Percentiles rank a stretch among this genome's conserved stretches.
Conservation (phyloP, 1,140 invertebrate species). For the Heliconius hewitsoni region DNA sequence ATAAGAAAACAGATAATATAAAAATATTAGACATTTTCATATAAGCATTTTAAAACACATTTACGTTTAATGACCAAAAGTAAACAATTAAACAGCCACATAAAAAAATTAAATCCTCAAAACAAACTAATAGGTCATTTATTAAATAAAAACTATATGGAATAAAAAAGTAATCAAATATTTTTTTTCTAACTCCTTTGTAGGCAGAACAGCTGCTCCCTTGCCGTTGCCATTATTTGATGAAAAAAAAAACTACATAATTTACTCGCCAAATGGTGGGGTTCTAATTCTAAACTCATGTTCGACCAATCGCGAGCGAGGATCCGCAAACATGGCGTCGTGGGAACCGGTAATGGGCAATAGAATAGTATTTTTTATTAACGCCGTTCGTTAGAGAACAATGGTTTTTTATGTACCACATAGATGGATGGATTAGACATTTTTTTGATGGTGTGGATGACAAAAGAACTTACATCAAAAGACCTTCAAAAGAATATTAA, state of each 20-base stretch:
- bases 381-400: constrained; percentile 65
- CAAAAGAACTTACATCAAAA: constrained; percentile 12
- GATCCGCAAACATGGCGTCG: constrained; percentile 77
- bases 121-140: constrained; percentile 13
- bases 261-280: constrained; percentile 79
- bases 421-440: constrained; percentile 13
- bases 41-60: not conserved
- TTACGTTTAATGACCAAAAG: not conserved
- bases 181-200: constrained; percentile 62
- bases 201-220: constrained; percentile 49
- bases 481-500: constrained; percentile 12
- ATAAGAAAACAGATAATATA: not conserved
- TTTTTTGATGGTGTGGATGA: constrained; percentile 11
- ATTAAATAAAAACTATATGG: not conserved
- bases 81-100: not conserved
- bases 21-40: not conserved
- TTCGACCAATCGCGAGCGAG: constrained; percentile 77
- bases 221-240: constrained; percentile 69
- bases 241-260: constrained; percentile 74
- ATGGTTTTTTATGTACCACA: constrained; percentile 55
- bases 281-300: constrained; percentile 79
- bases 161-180: constrained; percentile 9
- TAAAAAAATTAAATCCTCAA: not conserved
- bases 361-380: constrained; percentile 80
- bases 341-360: constrained; percentile 78